A percentile compares a stretch with the other conserved stretches of the same genome.
Evolutionary conservation across 2,888 invertebrate species (phyloP).

Genomic region (Andricus curvator): DNA sequence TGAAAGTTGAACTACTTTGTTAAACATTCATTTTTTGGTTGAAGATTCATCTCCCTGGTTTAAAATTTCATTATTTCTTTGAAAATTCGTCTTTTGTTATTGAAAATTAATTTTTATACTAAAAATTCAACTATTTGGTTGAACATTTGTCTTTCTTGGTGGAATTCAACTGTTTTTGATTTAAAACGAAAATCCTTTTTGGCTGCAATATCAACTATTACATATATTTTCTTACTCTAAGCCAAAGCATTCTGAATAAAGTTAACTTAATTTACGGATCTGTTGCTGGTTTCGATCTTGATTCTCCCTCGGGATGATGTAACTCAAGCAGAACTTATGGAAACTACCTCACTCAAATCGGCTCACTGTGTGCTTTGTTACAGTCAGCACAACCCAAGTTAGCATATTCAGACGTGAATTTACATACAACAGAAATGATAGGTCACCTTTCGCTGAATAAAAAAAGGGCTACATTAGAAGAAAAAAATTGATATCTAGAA

Average conservation of each 20-base stretch:
- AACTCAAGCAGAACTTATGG: constrained; percentile 16
- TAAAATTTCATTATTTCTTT: too few relatives aligned
- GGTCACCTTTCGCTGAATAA: neutral
- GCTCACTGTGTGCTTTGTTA: constrained; percentile 17
- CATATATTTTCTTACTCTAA: neutral
- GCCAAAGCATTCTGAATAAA: neutral
- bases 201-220: too few relatives aligned
- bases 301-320: constrained; percentile 19
- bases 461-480: neutral
- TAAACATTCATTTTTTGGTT: too few relatives aligned
- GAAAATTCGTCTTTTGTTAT: too few relatives aligned
- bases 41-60: too few relatives aligned
- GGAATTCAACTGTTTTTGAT: too few relatives aligned
- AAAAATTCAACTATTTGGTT: too few relatives aligned
- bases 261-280: neutral
- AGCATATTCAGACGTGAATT: constrained; percentile 22
- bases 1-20: too few relatives aligned
- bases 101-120: too few relatives aligned
- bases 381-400: constrained; percentile 30
- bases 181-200: too few relatives aligned
- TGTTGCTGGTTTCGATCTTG: constrained; percentile 16
- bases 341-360: constrained; percentile 24
- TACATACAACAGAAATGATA: neutral
- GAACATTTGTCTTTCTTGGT: too few relatives aligned
- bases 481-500: neutral